Conservation (phyloP, 2,888 invertebrate species). For the Erebia ligea region DNA sequence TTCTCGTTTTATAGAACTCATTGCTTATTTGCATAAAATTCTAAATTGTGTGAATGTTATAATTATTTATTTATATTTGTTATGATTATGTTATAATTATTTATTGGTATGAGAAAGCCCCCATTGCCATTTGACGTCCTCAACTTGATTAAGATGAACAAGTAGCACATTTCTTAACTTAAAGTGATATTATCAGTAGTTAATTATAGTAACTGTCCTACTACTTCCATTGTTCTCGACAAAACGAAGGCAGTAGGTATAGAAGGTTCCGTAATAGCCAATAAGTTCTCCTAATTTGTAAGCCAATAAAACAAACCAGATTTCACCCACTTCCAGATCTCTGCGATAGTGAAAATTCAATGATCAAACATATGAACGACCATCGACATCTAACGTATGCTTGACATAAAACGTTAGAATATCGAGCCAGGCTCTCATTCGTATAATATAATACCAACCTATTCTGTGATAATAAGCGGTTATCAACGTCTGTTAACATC, state of each 20-base stretch:
- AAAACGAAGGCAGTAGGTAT: not conserved
- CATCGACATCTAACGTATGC: not conserved
- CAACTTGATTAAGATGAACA: not conserved
- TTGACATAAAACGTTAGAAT: not conserved
- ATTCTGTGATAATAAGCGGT: no score
- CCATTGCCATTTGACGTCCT: not conserved
- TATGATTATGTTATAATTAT: no score
- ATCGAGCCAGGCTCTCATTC: no score
- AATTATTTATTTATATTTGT: no score
- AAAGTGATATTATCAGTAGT: not conserved
- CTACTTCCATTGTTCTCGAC: slow-evolving; percentile 2
- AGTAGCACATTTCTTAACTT: not conserved
- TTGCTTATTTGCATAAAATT: no score
- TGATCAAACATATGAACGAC: not conserved
- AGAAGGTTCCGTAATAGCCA: slow-evolving; percentile 1
- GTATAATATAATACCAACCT: no score
- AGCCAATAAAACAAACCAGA: slow-evolving; percentile 8
- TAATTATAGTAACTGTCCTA: slow-evolving; percentile 6
- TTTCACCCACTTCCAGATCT: slow-evolving; percentile 9
- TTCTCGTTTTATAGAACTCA: no score
- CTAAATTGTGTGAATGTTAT: no score
- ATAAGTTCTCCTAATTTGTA: not conserved
- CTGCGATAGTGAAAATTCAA: slow-evolving; percentile 5
- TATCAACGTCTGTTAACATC: no score
- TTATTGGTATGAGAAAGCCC: not conserved